Base-by-base conservation (phyloP, 1,140 invertebrate genomes). In the Rhysida immarginata region DNA sequence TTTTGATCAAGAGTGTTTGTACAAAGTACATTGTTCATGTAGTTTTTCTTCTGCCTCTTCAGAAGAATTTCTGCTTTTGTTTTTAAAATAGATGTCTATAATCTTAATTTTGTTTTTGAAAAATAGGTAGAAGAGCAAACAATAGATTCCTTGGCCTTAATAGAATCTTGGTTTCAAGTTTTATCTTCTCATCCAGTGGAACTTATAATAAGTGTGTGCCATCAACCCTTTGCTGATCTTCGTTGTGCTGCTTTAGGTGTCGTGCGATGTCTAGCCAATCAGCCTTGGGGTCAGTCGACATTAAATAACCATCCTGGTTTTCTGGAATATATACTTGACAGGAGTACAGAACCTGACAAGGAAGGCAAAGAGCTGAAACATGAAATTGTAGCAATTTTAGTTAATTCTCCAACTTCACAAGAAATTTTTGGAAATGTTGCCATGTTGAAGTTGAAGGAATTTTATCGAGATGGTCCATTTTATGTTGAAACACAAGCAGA, bases 311-410 rank as follows among this genome's bases (percentile, higher is more conserved):
- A 69, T 55, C 71, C 79, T 73, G 83, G 84, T 26, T 76, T 89
- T 29, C 63, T 82, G 2, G 85, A 89, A 67, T 87, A 81, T 66
- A 66, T 90, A 2, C 64, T 90, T 1, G 80, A 89, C 63, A 70
- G 85, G 26, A 74, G 75, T 51, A 70, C 75, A 1, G 82, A 86
- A 65, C 71, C 75, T 1, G 75, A 75, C 53, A 87, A 85, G 64
- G 78, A 83, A 55, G 80, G 78, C 23, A 70, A 69, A 56, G 81
- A 84, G 62, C 66, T 71, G 0, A 90, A 89, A 65, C 89, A 78
- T 69, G 76, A 79, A 57, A 74, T 90, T 20, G 74, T 90, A 5
- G 74, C 75, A 60, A 71, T 72, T 46, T 66, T 91, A 25, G 71
- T 78, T 1, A 69, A 75, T n/a, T 72, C 71, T 14, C 69, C 71